Percentiles rank a stretch among this genome's conserved stretches.
Conservation (phyloP, 2,888 invertebrate genomes). For the Seira ritae region DNA sequence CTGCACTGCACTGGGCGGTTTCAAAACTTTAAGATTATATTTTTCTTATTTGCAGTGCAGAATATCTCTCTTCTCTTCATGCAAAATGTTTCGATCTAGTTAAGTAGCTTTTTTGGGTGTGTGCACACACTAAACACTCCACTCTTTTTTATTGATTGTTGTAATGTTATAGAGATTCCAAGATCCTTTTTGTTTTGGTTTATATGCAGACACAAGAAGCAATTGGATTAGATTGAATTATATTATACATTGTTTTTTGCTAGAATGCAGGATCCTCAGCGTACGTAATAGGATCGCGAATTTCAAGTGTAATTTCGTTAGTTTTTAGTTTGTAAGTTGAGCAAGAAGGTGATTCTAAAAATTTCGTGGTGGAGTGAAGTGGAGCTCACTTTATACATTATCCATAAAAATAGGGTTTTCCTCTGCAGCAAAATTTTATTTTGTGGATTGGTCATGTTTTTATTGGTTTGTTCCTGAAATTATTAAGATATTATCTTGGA, state of each 20-base stretch:
- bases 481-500: too few relatives aligned
- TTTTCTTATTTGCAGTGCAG: neutral
- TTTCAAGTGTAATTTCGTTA: constrained; percentile 18
- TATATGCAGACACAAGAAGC: neutral
- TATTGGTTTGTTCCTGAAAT: neutral
- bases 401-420: constrained; percentile 21
- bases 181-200: constrained; percentile 7
- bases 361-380: constrained; percentile 15
- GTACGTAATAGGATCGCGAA: constrained; percentile 11
- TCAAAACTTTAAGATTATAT: constrained; percentile 20
- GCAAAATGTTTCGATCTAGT: constrained; percentile 17
- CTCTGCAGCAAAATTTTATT: constrained; percentile 6
- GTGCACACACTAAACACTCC: constrained; percentile 22
- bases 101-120: constrained; percentile 24
- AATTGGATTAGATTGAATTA: constrained; percentile 12
- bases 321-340: constrained; percentile 21
- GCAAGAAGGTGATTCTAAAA: constrained; percentile 11
- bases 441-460: neutral
- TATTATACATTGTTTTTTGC: constrained; percentile 6
- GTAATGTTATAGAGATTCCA: neutral
- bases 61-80: neutral
- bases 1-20: constrained; percentile 35
- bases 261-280: constrained; percentile 10
- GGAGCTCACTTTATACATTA: neutral
- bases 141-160: constrained; percentile 4